Evolutionary conservation across 1,140 invertebrate species (phyloP), one percentile per base, ranked within the genome.

Genomic region (Bombus impatiens): DNA sequence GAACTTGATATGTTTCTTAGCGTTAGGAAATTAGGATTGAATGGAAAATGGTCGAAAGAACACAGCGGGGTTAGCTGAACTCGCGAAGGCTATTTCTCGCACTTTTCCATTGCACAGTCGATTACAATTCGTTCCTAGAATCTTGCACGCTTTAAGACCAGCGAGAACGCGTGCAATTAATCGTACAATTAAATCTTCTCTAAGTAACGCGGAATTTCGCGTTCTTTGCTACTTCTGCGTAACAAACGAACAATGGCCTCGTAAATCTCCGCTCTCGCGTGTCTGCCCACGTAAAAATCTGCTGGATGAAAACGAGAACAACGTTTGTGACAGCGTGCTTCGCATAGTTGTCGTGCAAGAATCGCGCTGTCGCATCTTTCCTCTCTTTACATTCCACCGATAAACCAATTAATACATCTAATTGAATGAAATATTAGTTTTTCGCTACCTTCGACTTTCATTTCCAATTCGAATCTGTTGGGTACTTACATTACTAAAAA

Each of bases 241-340:
- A 76, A 76, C 71, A 32, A 77, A 53, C 8, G 59, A 83, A 83
- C 81, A 77, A 83, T 77, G 72, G 81, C 40, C 81, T 67, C 72
- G 59, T 83, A 83, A 83, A 83, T 83, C 81, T 76, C 32, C 42
- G 25, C 40, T 65, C 53, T 62, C 72, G 59, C 81, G 42, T 77
- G 81, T 77, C 59, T 83, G 59, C 44, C 81, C 5, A 77, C 81
- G 42, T 67, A 68, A 83, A 83, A 77, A 77, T 77, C 44, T 12
- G 25, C 44, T 12, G 35, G 44, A 67, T 67, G 72, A 83, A 82
- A 82, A 83, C 35, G 72, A 83, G 62, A 77, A 83, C 71, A 67
- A 74, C 62, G 78, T 15, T 79, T 32, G 62, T 25, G 62, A 79
- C 78, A 80, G 44, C 71, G 81, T 47, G 70, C 71, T 53, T 42